Evolutionary conservation across 1,140 invertebrate species (phyloP).

Genomic region (Dinothrombium tinctorium): DNA sequence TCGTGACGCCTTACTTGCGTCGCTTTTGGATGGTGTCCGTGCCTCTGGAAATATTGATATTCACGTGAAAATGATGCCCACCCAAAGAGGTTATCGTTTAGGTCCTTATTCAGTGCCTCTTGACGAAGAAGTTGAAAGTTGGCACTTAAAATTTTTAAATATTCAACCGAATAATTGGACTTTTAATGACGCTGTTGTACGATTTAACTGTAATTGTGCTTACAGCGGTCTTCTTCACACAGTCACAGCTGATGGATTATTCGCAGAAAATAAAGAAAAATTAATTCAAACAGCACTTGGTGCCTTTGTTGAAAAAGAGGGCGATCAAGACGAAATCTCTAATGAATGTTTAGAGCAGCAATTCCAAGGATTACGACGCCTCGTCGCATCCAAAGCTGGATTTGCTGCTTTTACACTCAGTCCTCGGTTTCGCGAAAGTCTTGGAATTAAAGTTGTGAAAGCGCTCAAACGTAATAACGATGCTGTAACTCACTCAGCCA

Average conservation of each 20-base stretch:
- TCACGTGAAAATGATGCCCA: constrained; percentile 67
- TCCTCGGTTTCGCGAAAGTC: constrained; percentile 70
- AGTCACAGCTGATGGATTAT: constrained; percentile 79
- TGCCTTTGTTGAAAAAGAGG: constrained; percentile 42
- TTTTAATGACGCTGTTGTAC: constrained; percentile 36
- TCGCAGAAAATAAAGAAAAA: constrained; percentile 96
- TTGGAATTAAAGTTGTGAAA: constrained; percentile 69
- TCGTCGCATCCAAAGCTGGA: constrained; percentile 90
- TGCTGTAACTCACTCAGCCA: constrained; percentile 76
- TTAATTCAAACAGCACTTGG: constrained; percentile 57
- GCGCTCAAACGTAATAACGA: constrained; percentile 68
- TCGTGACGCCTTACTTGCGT: constrained; percentile 78
- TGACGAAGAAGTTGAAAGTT: constrained; percentile 79
- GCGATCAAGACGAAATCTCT: constrained; percentile 32
- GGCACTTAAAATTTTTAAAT: constrained; percentile 54
- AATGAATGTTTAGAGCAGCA: constrained; percentile 58
- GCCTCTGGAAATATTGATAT: constrained; percentile 90
- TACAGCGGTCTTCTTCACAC: constrained; percentile 92
- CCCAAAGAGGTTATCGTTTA: constrained; percentile 56
- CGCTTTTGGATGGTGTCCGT: constrained; percentile 78
- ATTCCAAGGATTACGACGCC: constrained; percentile 70
- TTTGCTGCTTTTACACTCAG: constrained; percentile 84
- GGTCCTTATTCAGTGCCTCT: constrained; percentile 64
- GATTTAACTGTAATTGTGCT: constrained; percentile 92
- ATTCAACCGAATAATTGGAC: constrained; percentile 42